These are phyloP conservation scores for Leuctra nigra DNA, from an alignment of 2,888 invertebrate species.

Conservation along the genomic window DNA sequence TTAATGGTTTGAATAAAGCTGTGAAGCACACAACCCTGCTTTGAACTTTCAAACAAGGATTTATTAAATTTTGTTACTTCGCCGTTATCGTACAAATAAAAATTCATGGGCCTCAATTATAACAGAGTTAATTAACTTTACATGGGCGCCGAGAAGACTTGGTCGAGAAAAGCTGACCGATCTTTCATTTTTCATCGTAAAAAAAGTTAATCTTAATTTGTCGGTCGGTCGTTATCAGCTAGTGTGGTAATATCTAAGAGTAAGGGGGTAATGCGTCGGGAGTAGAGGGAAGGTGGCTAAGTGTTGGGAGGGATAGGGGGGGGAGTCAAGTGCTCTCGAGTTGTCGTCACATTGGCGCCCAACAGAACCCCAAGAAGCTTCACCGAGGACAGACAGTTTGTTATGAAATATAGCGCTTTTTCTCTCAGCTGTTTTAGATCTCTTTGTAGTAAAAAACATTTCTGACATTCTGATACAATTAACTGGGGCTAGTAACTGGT, in stretches of 20 bases:
- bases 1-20: constrained; percentile 5
- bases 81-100: constrained; percentile 8
- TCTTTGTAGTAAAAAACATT: no score
- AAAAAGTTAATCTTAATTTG: constrained; percentile 19
- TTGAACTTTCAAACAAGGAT: constrained; percentile 5
- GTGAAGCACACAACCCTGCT: neutral
- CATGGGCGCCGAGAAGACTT: no score
- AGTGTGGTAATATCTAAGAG: neutral
- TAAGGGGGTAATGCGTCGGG: constrained; percentile 6
- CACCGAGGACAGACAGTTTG: neutral
- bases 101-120: constrained; percentile 5
- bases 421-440: no score
- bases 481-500: no score
- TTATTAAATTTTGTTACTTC: constrained; percentile 15
- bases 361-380: neutral
- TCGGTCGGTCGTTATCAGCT: constrained; percentile 8
- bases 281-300: neutral
- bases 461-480: no score
- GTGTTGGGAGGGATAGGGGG: constrained; percentile 4
- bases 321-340: constrained; percentile 16
- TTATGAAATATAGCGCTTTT: no score
- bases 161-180: constrained; percentile 11
- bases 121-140: constrained; percentile 12
- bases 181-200: constrained; percentile 17
- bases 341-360: constrained; percentile 17